phyloP scores from a whole-genome alignment of 2,888 invertebrate genomes.

The Luffia ferchaultella region DNA sequence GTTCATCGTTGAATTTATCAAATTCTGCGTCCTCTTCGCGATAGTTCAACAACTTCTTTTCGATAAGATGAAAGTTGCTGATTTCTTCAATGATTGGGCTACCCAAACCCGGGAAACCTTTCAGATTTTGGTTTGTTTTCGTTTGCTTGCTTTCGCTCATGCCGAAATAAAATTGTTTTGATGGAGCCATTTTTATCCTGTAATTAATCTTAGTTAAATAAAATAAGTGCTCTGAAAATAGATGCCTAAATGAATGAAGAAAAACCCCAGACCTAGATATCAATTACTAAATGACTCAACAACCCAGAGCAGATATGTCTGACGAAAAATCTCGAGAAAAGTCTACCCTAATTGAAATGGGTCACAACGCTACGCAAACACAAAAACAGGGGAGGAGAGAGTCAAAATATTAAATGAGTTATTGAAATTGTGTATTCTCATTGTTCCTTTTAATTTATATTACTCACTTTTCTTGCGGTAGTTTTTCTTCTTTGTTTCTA shows the following conservation, averaged over 20 bases:
- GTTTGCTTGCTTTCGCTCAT: conserved; percentile 69
- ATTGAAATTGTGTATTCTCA: too few species aligned
- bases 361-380: too few species aligned
- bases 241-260: too few species aligned
- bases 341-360: too few species aligned
- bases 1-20: conserved; percentile 46
- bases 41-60: conserved; percentile 49
- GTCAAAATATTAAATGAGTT: too few species aligned
- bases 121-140: conserved; percentile 35
- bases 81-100: conserved; percentile 55
- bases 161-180: conserved; percentile 78
- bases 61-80: conserved; percentile 50
- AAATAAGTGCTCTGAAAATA: background rate
- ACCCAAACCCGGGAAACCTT: conserved; percentile 53
- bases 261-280: too few species aligned
- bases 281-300: too few species aligned
- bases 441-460: too few species aligned
- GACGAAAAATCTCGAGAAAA: too few species aligned
- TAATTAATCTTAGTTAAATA: conserved; percentile 11
- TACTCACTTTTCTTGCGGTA: conserved; percentile 37
- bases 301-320: too few species aligned
- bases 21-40: conserved; percentile 48
- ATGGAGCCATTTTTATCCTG: conserved; percentile 40
- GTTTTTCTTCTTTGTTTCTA: conserved; percentile 32
- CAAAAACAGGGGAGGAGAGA: too few species aligned